Evolutionary conservation across 2,113 vertebrate species (phyloP), one percentile per base, ranked within the genome.

Genomic region (Atrichornis clamosus): DNA sequence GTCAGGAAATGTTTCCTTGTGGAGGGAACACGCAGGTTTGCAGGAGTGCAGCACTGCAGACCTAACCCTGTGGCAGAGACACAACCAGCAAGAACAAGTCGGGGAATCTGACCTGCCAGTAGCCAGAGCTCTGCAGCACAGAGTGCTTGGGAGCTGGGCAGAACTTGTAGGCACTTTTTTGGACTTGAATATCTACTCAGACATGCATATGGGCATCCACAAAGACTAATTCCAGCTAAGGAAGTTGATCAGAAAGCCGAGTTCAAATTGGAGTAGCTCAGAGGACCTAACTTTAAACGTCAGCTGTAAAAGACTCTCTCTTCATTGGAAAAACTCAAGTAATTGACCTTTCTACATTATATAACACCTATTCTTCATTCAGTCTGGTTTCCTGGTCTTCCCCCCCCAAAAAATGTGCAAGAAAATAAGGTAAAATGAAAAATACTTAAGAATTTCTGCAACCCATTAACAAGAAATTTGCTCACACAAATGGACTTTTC

Each of bases 1-100:
- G 11, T 0, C 1, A 75, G 8, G n/a, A 6, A 39, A 24, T 0
- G 0, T 7, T 58, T 11, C 1, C 47, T 20, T 47, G 53, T 35
- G 32, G 37, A 47, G 20, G 17, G 56, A 15, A 37, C 11, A 7
- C 0, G 9, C 21, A 33, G 39, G 20, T 53, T 68, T 72, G 19
- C 41, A 41, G 80, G 55, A 28, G 42, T 12, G 60, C 49, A 70
- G 15, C 33, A 11, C n/a, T 37, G 8, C 18, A 13, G 9, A 37
- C 44, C 50, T 7, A 30, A 8, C 5, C 9, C 32, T 15, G 20
- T 7, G 22, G 13, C 37, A 65, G 55, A 68, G 75, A 32, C 27
- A 6, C 37, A 79, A 27, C 42, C 55, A 50, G 35, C 11, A 30
- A 39, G 28, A 58, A 3, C n/a, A 28, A 9, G 2, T 15, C 68